Percentiles rank a stretch among this genome's conserved stretches.
phyloP scores from a whole-genome alignment of 2,888 invertebrate species.

The Dolichopus griseipennis region DNA sequence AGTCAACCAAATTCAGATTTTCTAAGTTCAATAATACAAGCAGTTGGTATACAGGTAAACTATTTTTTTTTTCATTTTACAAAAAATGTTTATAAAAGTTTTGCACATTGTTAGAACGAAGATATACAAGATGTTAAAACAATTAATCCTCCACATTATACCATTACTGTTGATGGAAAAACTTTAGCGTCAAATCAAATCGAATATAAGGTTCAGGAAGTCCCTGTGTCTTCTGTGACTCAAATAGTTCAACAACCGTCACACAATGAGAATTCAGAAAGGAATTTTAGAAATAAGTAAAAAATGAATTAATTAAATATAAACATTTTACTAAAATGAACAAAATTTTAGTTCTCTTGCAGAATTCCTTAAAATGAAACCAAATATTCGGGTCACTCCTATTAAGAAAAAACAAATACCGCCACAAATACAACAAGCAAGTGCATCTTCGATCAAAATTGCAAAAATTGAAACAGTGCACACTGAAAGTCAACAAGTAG shows the following conservation, averaged over 20 bases:
- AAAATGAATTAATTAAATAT: slow-evolving; percentile 14
- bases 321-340: neutral
- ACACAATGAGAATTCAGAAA: slow-evolving; percentile 30
- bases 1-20: slow-evolving; percentile 30
- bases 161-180: slow-evolving; percentile 38
- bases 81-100: neutral
- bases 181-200: slow-evolving; percentile 30
- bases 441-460: slow-evolving; percentile 24
- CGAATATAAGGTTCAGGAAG: slow-evolving; percentile 32
- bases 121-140: slow-evolving; percentile 24
- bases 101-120: slow-evolving; percentile 18
- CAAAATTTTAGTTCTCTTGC: slow-evolving; percentile 32
- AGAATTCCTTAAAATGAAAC: slow-evolving; percentile 40
- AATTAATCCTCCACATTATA: slow-evolving; percentile 37
- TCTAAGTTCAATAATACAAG: slow-evolving; percentile 40
- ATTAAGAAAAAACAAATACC: slow-evolving; percentile 23
- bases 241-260: slow-evolving; percentile 23
- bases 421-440: slow-evolving; percentile 23
- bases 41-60: slow-evolving; percentile 39
- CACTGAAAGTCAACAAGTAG: slow-evolving; percentile 19
- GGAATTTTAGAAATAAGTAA: slow-evolving; percentile 38
- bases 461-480: slow-evolving; percentile 28
- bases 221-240: slow-evolving; percentile 18
- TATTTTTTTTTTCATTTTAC: neutral
- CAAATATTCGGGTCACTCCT: slow-evolving; percentile 40